phyloP scores from a whole-genome alignment of 2,797 vertebrate genomes.

The Danio choprae region DNA sequence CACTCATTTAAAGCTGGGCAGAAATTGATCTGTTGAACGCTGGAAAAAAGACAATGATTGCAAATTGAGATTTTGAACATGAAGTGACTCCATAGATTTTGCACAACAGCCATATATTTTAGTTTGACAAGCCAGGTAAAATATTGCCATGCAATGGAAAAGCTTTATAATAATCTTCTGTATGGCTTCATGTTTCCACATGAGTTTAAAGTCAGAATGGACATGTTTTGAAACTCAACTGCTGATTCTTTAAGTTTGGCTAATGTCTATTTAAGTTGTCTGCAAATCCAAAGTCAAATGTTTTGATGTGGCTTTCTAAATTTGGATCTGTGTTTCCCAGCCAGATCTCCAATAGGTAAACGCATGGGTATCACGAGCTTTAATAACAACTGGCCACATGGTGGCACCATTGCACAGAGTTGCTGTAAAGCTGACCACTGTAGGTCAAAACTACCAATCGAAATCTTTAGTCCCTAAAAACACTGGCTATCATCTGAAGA shows the following conservation, averaged over 20 bases:
- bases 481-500: neutral
- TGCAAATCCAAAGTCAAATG: neutral
- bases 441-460: neutral
- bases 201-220: neutral
- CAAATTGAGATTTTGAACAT: too few species aligned
- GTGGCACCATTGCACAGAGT: neutral
- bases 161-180: neutral
- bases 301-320: neutral
- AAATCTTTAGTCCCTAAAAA: neutral
- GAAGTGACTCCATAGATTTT: neutral
- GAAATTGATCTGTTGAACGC: too few species aligned
- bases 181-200: neutral
- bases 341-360: neutral
- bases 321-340: neutral
- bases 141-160: neutral
- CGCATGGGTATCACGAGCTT: neutral
- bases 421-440: neutral
- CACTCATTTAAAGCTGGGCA: too few species aligned
- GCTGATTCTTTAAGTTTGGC: too few species aligned
- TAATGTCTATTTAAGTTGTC: neutral
- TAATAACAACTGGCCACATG: neutral
- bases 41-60: too few species aligned
- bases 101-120: neutral
- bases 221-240: neutral
- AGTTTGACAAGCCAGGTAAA: neutral